phyloP scores from a whole-genome alignment of 53 echinoderm and acorn worm genomes.

The Pentamera pediparva region DNA sequence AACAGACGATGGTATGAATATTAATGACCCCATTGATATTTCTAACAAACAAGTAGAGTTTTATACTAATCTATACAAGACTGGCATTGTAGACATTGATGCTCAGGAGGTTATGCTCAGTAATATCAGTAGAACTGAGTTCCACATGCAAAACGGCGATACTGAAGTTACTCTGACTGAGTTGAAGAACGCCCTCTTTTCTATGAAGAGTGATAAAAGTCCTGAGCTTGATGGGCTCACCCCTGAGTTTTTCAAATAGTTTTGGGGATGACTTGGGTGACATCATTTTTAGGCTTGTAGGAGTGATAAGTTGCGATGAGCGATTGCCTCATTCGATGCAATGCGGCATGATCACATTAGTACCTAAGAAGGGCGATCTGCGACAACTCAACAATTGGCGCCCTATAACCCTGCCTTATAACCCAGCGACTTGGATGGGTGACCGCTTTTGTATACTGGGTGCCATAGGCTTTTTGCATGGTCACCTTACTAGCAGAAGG shows the following conservation, averaged over 20 bases:
- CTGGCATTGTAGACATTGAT: background rate
- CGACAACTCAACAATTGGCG: conserved; percentile 25
- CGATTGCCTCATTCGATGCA: background rate
- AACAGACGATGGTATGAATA: background rate
- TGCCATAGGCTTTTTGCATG: background rate
- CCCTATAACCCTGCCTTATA: conserved; percentile 34
- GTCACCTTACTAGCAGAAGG: conserved; percentile 16
- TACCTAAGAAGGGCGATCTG: conserved; percentile 24
- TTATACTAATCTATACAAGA: conserved; percentile 5
- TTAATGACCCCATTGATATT: background rate
- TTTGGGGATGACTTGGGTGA: conserved; percentile 16
- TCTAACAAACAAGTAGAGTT: background rate
- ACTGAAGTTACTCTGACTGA: background rate
- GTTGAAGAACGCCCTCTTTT: background rate
- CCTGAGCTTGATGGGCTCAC: conserved; percentile 22
- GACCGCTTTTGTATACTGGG: background rate
- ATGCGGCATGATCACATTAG: background rate
- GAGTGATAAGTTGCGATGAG: background rate
- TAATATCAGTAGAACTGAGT: background rate
- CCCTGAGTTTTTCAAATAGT: conserved; percentile 4
- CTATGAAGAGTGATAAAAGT: conserved; percentile 15
- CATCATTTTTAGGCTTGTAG: background rate
- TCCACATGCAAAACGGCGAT: background rate
- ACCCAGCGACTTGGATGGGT: background rate
- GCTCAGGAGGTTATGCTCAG: background rate